Percentiles rank a stretch among this genome's conserved stretches.
These are phyloP conservation scores for Arizona elegans DNA, from an alignment of 2,113 vertebrate species.

Conservation along the genomic window DNA sequence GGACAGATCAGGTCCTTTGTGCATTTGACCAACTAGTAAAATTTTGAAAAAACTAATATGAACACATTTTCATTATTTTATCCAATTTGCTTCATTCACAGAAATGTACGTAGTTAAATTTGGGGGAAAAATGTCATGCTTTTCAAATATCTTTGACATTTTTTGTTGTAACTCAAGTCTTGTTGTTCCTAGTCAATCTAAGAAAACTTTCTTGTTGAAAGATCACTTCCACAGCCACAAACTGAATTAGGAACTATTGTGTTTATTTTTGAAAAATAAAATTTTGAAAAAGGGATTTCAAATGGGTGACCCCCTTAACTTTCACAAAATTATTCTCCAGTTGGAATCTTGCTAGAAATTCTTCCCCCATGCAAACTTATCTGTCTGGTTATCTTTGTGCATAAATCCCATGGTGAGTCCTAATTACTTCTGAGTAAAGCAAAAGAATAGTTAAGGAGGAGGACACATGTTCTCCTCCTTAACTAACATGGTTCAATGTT, in stretches of 20 bases:
- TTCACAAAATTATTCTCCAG: constrained; percentile 66
- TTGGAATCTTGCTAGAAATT: constrained; percentile 62
- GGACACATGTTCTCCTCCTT: not conserved
- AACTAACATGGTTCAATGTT: not conserved
- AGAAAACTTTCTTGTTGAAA: constrained; percentile 13
- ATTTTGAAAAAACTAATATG: constrained; percentile 16
- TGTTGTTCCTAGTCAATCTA: not conserved
- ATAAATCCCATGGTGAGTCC: constrained; percentile 38
- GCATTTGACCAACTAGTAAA: constrained; percentile 14
- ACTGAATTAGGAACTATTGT: constrained; percentile 37
- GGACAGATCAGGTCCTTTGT: no score
- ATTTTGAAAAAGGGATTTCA: constrained; percentile 39
- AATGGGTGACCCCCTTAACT: constrained; percentile 50
- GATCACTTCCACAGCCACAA: constrained; percentile 34
- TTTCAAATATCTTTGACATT: not conserved
- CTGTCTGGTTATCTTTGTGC: constrained; percentile 51
- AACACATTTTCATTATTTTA: not conserved
- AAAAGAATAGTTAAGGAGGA: not conserved
- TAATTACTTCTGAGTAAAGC: not conserved
- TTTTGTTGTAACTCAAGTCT: constrained; percentile 25
- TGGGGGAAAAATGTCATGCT: not conserved
- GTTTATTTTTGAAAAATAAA: constrained; percentile 64
- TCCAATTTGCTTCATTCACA: constrained; percentile 13
- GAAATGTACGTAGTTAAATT: constrained; percentile 26
- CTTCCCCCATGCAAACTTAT: constrained; percentile 58